A percentile compares a stretch with the other conserved stretches of the same genome.
Evolutionary conservation across 2,797 vertebrate genomes (phyloP).

Genomic region (Chrysocyon brachyurus): DNA sequence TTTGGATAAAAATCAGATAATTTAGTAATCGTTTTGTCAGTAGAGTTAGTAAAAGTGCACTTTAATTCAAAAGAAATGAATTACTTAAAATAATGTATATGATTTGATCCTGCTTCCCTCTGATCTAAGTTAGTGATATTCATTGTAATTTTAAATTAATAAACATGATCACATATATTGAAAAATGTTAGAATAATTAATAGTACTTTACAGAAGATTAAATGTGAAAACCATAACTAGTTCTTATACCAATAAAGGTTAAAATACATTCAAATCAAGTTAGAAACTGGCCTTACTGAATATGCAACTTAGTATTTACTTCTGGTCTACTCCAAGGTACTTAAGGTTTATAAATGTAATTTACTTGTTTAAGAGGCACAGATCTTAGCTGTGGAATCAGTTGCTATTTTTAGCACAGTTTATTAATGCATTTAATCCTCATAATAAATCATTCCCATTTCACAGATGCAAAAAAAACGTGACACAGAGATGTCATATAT

Average conservation of each 20-base stretch:
- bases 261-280: not conserved
- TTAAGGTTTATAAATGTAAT: not conserved
- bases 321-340: not conserved
- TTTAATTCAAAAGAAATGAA: not conserved
- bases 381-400: not conserved
- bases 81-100: not conserved
- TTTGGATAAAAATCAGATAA: not conserved
- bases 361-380: not conserved
- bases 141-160: not conserved
- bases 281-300: not conserved
- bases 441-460: not conserved
- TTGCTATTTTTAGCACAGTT: not conserved
- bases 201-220: not conserved
- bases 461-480: not conserved
- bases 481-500: not conserved
- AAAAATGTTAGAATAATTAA: not conserved
- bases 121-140: not conserved
- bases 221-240: not conserved
- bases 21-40: not conserved
- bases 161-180: not conserved
- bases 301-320: not conserved
- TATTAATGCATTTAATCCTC: not conserved
- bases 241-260: not conserved
- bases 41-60: not conserved
- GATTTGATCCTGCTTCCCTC: not conserved